Conservation (phyloP, 2,113 vertebrate genomes). For the Zosterops hypoxanthus region DNA sequence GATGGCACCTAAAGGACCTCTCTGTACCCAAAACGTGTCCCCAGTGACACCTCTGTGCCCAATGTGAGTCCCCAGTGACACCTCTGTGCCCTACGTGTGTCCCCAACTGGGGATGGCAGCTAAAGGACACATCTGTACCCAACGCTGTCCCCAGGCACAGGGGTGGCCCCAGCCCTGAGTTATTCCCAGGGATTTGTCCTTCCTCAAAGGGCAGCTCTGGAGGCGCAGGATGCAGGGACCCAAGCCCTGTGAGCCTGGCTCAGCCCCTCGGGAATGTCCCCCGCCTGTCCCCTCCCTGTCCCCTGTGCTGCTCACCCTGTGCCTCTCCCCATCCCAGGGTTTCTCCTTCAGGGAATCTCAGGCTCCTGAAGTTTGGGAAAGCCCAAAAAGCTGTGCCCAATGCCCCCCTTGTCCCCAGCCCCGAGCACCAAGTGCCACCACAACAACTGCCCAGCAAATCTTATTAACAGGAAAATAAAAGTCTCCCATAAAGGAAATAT, state of each 20-base stretch:
- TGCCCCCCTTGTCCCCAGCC: not conserved
- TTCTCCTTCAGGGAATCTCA: not conserved
- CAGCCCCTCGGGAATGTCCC: not conserved
- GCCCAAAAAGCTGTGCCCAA: not conserved
- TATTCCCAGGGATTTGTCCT: not conserved
- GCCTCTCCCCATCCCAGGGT: rapidly evolving
- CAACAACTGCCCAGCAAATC: not conserved
- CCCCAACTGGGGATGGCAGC: no score
- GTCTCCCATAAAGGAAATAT: not conserved
- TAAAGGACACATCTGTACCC: no score
- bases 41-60: no score
- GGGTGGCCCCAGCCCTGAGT: no score
- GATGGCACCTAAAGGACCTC: no score
- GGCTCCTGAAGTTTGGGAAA: not conserved
- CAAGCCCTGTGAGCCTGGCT: not conserved
- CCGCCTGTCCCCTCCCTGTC: no score
- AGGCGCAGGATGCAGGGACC: not conserved
- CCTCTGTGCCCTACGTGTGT: no score
- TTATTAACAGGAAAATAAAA: no score
- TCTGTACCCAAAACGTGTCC: no score
- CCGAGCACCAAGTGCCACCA: not conserved
- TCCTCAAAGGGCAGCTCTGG: no score
- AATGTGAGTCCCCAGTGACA: no score
- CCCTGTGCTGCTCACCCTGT: not conserved
- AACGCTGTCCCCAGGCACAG: no score